Base-by-base conservation (phyloP, 2,113 vertebrate species). In the Xiphophorus couchianus region DNA sequence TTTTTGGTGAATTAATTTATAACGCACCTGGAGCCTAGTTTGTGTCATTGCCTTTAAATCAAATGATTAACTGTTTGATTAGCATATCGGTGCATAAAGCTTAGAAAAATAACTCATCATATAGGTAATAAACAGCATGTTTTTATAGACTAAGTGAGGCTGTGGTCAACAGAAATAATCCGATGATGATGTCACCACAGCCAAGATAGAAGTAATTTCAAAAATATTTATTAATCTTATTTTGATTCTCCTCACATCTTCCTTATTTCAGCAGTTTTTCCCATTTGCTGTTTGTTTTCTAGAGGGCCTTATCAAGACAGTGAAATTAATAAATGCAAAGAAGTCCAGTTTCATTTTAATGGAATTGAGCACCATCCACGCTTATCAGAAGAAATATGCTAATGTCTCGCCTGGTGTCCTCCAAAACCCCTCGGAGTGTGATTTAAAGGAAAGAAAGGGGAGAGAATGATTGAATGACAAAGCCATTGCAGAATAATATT, bases 341-440 rank as follows among this genome's bases (percentile, higher is more conserved):
- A 84, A 87, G 42, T 85, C 79, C 69, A 86, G 76, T 88, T 88
- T 66, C 58, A 80, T 92, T 93, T 88, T 84, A 89, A 90, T 90
- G 82, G 82, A 87, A 86, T 86, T 82, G 78, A 88, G 78, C 66
- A 68, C 76, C 69, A 83, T 89, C 78, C 78, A 74, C 74, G 77
- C 83, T 86, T 91, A 89, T 93, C 89, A 78, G 77, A 44, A 73
- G 80, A 77, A 87, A 88, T 89, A 90, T 90, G 87, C 81, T 78
- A 89, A 91, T 93, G 70, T 54, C 33, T 69, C 48, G 71, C 76
- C 61, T 73, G 76, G 68, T 83, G 69, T 86, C 74, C 83, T 84
- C 73, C 68, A 81, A 80, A 84, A 70, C 67, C 64, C 51, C 51
- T 69, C 62, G 27, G 70, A 70, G 69, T 69, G 79, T 82, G 69